phyloP scores from a whole-genome alignment of 1,140 invertebrate species.

The Penaeus vannamei region DNA sequence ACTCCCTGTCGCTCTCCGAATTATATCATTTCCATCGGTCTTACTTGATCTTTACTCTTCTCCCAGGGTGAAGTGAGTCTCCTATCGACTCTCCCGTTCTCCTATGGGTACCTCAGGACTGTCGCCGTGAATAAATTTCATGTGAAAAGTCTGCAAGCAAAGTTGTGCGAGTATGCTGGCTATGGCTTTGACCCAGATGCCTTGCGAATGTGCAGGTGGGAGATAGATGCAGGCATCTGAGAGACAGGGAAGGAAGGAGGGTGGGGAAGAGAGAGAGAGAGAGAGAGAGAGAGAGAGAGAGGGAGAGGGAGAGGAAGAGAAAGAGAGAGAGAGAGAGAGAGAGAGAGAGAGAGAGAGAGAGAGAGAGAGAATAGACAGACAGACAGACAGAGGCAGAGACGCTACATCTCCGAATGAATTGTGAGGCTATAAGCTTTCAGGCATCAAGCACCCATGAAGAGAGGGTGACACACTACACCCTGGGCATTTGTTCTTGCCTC shows the following conservation, averaged over 20 bases:
- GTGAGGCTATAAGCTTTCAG: no score
- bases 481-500: no score
- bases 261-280: background rate
- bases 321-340: slow-evolving; percentile 6
- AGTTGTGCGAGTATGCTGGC: background rate
- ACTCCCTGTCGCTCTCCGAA: background rate
- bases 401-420: no score
- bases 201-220: slow-evolving; percentile 4
- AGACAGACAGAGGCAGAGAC: slow-evolving; percentile 5
- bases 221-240: background rate
- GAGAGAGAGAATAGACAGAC: slow-evolving; percentile 29
- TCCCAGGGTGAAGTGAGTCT: no score
- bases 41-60: no score
- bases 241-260: background rate
- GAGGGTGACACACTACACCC: no score
- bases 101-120: no score
- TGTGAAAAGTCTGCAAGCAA: no score
- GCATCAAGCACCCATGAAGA: no score
- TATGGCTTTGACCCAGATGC: slow-evolving; percentile 16
- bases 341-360: background rate
- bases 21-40: no score
- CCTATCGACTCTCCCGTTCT: no score
- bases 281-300: slow-evolving; percentile 5
- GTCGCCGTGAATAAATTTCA: no score
- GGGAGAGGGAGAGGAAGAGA: background rate